A percentile compares a stretch with the other conserved stretches of the same genome.
phyloP scores from a whole-genome alignment of 2,113 vertebrate genomes.

The Otus sunia region DNA sequence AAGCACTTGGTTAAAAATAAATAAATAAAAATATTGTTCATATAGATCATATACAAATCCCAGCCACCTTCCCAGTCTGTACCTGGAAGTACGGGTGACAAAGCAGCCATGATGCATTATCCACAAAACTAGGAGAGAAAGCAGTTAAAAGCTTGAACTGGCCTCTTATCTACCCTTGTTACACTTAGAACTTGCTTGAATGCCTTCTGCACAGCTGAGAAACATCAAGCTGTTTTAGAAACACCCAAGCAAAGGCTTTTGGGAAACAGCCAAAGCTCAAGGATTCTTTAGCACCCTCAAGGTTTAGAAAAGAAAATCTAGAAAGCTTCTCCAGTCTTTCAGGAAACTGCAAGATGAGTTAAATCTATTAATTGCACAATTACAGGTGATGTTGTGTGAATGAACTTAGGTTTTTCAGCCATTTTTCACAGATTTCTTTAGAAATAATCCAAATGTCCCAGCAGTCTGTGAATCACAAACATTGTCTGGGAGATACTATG shows the following conservation, averaged over 20 bases:
- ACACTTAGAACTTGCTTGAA: background rate
- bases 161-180: background rate
- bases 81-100: background rate
- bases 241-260: background rate
- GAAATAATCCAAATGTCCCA: background rate
- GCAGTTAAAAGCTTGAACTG: background rate
- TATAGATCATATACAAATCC: background rate
- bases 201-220: slow-evolving; percentile 1
- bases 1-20: background rate
- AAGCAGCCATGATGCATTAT: fast-evolving
- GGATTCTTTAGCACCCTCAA: background rate
- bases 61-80: background rate
- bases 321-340: background rate
- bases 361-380: background rate
- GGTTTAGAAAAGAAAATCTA: background rate
- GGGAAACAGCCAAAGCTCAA: background rate
- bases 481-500: background rate
- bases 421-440: background rate
- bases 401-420: background rate
- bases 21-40: background rate
- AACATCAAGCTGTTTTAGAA: background rate
- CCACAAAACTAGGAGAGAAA: background rate
- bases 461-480: background rate
- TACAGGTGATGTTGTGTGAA: background rate
- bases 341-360: background rate